A percentile compares a stretch with the other conserved stretches of the same genome.
Conservation (phyloP, 2,797 vertebrate species). For the Muscicapa striata region DNA sequence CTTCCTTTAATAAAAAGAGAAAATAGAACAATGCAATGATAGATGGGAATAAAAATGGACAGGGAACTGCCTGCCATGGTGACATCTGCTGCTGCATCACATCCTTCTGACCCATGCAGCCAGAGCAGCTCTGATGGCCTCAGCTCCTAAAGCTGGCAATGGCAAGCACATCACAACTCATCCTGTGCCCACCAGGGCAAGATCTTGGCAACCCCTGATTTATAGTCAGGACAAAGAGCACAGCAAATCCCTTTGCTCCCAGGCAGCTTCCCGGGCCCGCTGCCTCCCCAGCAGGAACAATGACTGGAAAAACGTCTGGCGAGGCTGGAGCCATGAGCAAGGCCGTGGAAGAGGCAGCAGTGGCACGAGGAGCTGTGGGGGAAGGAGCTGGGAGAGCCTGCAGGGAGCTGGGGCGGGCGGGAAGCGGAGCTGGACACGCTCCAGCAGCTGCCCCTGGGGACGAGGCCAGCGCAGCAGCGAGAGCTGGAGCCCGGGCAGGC, state of each 20-base stretch:
- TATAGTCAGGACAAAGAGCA: background rate
- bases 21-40: background rate
- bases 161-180: background rate
- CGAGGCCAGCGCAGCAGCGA: background rate
- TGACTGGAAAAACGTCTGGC: background rate
- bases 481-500: background rate
- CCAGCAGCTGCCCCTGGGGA: slow-evolving; percentile 3
- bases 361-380: background rate
- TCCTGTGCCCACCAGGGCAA: background rate
- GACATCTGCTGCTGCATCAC: background rate
- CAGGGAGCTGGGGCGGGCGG: background rate
- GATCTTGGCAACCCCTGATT: background rate
- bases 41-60: background rate
- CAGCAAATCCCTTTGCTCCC: background rate
- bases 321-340: background rate
- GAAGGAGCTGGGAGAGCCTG: background rate
- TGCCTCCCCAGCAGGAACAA: background rate
- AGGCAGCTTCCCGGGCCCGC: background rate
- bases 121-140: background rate
- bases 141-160: background rate
- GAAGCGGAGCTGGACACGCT: background rate
- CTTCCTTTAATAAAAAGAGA: background rate
- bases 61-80: background rate
- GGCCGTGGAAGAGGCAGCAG: background rate
- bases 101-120: background rate